Base-by-base conservation (phyloP, 2,888 invertebrate species). In the Holacanthella duospinosa region DNA sequence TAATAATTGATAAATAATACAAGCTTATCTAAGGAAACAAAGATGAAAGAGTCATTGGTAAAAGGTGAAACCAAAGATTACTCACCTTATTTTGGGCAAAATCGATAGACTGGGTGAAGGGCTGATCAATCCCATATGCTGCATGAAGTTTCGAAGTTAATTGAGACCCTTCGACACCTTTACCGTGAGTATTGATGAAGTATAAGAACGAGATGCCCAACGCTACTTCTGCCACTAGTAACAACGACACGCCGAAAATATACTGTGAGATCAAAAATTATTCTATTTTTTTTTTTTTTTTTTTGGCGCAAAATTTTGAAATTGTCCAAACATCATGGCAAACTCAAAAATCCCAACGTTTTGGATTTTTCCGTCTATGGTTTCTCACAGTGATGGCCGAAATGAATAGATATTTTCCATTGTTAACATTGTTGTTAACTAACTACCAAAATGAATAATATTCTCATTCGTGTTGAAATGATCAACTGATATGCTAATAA, bases 61-160 rank as follows among this genome's bases (percentile, higher is more conserved):
- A n/a, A n/a, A n/a, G n/a, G n/a, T n/a, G n/a, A 36, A 36, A 36
- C 36, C 16, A 16, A 6, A 24, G 19, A 55, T 55, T 26, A 55
- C 9, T 26, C 62, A 72, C 72, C 65, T 66, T 68, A 44, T 68
- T 61, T 48, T 72, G 72, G 54, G 68, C 72, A 61, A 64, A 72
- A 55, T 72, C 72, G 61, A 72, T 65, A 6, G 72, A 69, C 59
- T 72, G 69, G 25, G 68, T 72, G 59, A 72, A 71, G 2, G 66
- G 48, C 21, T 70, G 71, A 60, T 72, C 72, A 4, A 70, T 43
- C 24, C 72, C 72, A 61, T 68, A 72, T 2, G 67, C 63, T 16
- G 66, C 54, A 25, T 71, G 71, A 27, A 72, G 68, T 24, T 65
- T 71, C 1, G 68, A 60, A 3, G 68, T 63, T 36, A 72, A 44